Evolutionary conservation across 2,797 vertebrate genomes (phyloP).

Genomic region (Mormyrops attenuatus): DNA sequence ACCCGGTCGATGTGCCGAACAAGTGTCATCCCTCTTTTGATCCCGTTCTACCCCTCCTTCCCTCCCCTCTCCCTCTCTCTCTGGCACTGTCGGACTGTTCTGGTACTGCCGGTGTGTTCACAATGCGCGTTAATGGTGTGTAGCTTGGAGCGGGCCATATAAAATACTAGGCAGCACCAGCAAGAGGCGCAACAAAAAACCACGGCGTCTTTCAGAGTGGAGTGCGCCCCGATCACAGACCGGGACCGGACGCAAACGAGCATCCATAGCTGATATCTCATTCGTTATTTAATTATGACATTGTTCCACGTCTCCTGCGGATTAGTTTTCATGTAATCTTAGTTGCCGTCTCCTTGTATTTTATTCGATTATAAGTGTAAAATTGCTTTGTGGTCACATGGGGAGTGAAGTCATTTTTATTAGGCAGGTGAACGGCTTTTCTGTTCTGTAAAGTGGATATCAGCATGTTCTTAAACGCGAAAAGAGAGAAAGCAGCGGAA

Average conservation of each 20-base stretch:
- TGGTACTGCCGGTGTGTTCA: conserved; percentile 33
- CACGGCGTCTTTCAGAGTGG: conserved; percentile 41
- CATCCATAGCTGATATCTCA: conserved; percentile 41
- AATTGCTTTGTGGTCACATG: conserved; percentile 72
- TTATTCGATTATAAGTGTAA: conserved; percentile 55
- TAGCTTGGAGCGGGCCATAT: conserved; percentile 44
- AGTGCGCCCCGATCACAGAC: conserved; percentile 39
- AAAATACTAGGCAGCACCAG: conserved; percentile 50
- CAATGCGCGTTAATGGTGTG: conserved; percentile 38
- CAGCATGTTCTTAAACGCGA: conserved; percentile 80
- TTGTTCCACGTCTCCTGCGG: conserved; percentile 57
- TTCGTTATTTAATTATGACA: conserved; percentile 54
- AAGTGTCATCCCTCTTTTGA: conserved; percentile 9
- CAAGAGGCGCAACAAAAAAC: conserved; percentile 50
- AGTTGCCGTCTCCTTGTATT: conserved; percentile 39
- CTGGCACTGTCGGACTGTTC: conserved; percentile 30
- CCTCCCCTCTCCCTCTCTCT: conserved; percentile 29
- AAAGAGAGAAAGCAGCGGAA: conserved; percentile 75
- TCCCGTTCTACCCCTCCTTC: conserved; percentile 23
- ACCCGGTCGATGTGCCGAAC: conserved; percentile 17
- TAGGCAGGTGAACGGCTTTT: conserved; percentile 73
- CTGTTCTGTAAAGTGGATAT: conserved; percentile 73
- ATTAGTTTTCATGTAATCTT: conserved; percentile 66
- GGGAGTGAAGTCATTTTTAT: conserved; percentile 71
- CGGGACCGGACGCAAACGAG: conserved; percentile 44